Conservation (phyloP, 1,140 invertebrate species). For the Maniola jurtina region DNA sequence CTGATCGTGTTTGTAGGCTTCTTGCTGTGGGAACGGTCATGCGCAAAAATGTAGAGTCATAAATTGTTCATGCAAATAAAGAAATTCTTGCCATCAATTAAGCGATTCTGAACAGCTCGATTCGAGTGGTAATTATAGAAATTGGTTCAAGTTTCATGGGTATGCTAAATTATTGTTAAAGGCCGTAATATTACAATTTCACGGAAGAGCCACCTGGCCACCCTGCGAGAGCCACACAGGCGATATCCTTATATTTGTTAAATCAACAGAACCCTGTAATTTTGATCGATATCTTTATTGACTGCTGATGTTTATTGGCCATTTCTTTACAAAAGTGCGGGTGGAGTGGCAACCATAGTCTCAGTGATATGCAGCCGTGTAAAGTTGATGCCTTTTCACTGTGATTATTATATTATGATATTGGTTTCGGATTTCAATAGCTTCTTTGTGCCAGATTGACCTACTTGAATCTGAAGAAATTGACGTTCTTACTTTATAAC, state of each 20-base stretch:
- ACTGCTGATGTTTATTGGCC: slow-evolving; percentile 70
- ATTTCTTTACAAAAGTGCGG: slow-evolving; percentile 68
- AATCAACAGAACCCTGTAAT: slow-evolving; percentile 76
- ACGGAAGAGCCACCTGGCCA: slow-evolving; percentile 66
- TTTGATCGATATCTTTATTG: slow-evolving; percentile 79
- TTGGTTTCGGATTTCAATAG: slow-evolving; percentile 73
- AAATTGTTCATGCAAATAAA: slow-evolving; percentile 51
- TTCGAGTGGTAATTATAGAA: slow-evolving; percentile 57
- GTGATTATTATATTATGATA: slow-evolving; percentile 41
- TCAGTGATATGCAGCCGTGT: slow-evolving; percentile 53
- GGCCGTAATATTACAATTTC: slow-evolving; percentile 64
- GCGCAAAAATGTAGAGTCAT: slow-evolving; percentile 41
- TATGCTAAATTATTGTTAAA: slow-evolving; percentile 59
- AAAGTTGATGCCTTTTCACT: slow-evolving; percentile 54
- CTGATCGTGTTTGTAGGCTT: slow-evolving; percentile 43
- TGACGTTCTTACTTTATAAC: slow-evolving; percentile 55
- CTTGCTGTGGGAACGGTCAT: slow-evolving; percentile 27
- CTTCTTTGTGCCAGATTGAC: slow-evolving; percentile 70
- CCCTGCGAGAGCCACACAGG: slow-evolving; percentile 52
- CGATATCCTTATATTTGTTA: slow-evolving; percentile 71
- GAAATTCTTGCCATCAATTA: slow-evolving; percentile 51
- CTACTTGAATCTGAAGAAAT: slow-evolving; percentile 65
- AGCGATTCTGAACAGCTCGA: slow-evolving; percentile 53
- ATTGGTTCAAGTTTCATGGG: slow-evolving; percentile 54
- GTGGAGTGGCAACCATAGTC: slow-evolving; percentile 51